These are phyloP conservation scores for Auanema freiburgensis DNA, from an alignment of 2,888 invertebrate genomes.

Conservation along the genomic window DNA sequence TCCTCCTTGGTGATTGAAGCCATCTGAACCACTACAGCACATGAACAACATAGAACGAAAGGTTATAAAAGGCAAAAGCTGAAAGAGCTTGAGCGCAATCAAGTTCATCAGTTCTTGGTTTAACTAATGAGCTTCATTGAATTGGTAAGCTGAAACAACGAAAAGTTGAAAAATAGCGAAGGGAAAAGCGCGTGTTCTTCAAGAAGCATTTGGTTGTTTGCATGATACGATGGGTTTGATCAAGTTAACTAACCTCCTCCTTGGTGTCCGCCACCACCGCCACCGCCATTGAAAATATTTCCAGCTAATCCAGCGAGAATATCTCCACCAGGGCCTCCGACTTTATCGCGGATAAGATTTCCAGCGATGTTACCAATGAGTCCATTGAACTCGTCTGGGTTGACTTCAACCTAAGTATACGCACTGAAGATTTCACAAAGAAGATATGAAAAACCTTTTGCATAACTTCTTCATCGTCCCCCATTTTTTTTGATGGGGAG, in stretches of 20 bases:
- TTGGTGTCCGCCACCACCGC: constrained; percentile 34
- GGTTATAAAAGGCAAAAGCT: neutral
- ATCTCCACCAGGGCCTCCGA: constrained; percentile 55
- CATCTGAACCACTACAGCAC: constrained; percentile 3
- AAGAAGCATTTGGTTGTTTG: constrained; percentile 29
- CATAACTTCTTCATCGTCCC: constrained; percentile 21
- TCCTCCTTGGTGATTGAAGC: constrained; percentile 2
- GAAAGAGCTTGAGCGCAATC: no score
- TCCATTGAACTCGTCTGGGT: constrained; percentile 56
- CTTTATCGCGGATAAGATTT: constrained; percentile 56
- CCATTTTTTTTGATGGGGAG: constrained; percentile 6
- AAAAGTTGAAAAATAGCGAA: neutral
- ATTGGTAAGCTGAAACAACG: neutral
- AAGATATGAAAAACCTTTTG: constrained; percentile 13
- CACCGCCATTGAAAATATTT: constrained; percentile 53
- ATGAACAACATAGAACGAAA: constrained; percentile 6
- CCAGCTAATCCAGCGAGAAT: constrained; percentile 56
- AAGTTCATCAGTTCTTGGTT: no score
- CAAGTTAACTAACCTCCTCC: constrained; percentile 31
- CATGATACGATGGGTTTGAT: no score
- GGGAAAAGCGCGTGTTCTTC: constrained; percentile 8
- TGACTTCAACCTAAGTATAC: constrained; percentile 32
- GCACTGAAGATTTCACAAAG: neutral
- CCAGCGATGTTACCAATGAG: constrained; percentile 61
- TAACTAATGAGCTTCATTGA: no score